Percentiles rank a stretch among this genome's conserved stretches.
Conservation (phyloP, 2,797 vertebrate genomes). For the Pipistrellus pygmaeus region DNA sequence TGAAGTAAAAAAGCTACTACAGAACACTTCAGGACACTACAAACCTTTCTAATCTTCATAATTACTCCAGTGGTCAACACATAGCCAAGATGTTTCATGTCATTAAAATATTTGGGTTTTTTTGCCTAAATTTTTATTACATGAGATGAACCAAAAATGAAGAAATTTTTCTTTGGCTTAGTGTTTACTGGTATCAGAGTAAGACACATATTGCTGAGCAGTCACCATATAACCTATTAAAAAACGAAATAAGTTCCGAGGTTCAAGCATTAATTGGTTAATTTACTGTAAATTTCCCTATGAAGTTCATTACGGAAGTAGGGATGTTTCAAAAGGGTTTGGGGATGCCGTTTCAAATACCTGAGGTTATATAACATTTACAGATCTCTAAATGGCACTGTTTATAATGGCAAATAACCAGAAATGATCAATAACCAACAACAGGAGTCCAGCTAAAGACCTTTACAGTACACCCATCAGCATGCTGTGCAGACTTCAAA, state of each 20-base stretch:
- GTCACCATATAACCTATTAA: background rate
- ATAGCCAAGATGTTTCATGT: conserved; percentile 4
- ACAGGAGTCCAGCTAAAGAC: background rate
- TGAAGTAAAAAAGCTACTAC: background rate
- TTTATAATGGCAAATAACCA: background rate
- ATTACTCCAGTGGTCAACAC: conserved; percentile 14
- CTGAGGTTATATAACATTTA: background rate
- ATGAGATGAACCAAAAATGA: conserved; percentile 4
- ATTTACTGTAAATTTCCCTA: background rate
- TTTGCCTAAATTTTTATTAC: background rate
- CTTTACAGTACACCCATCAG: background rate
- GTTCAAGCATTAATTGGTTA: background rate
- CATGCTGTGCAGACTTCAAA: background rate
- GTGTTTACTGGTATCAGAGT: background rate
- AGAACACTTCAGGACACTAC: background rate
- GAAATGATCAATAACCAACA: background rate
- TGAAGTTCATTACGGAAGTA: background rate
- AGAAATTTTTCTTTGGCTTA: background rate
- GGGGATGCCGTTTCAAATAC: background rate
- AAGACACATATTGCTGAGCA: background rate
- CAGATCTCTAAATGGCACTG: background rate
- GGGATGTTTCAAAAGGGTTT: background rate
- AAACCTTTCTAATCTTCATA: background rate
- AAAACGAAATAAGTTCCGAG: background rate
- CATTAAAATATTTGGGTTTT: conserved; percentile 35